Evolutionary conservation across 2,113 vertebrate genomes (phyloP), one percentile per base, ranked within the genome.

Genomic region (Epinephelus cyanopodus): DNA sequence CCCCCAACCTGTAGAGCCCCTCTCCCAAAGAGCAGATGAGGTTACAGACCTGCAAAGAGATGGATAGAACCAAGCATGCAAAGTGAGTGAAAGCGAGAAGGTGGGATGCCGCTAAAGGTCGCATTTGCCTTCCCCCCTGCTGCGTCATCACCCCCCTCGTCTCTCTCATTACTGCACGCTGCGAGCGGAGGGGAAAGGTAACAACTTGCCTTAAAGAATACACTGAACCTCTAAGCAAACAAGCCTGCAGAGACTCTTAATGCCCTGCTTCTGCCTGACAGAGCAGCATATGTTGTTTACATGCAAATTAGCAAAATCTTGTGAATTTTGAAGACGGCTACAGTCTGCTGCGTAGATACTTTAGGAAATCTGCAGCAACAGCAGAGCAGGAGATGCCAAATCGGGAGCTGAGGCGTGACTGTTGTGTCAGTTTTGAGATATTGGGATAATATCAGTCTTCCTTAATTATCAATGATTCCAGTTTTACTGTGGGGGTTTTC

Each of bases 21-120:
- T 42, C 74, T 10, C 5, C 27, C 7, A 0, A 23, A 7, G 75
- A 54, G 52, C 68, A 71, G 61, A 57, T 27, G 58, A 78, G 71
- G 57, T 77, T 61, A 60, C 10, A 14, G 48, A 67, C 60, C 60
- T 42, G 79, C 29, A 67, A 15, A 54, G 60, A 73, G 48, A 66
- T 1, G 39, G 74, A 77, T 61, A 2, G 74, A 57, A 39, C 29
- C 39, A 23, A 72, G 73, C 66, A 67, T 3, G 42, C 14, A 42
- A 29, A 66, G 57, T 29, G 54, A 68, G 68, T 68, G 65, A 77
- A 4, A 13, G 60, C 3, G 21, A 58, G 78, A 54, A 79, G 76
- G 82, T 69, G 75, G 80, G 84, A 75, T 37, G 81, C 69, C 6
- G 27, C 33, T 64, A 93, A 91, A 92, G 92, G 92, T 93, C 70